Base-by-base conservation (phyloP, 1,140 invertebrate genomes). In the Parapsyche elsis region DNA sequence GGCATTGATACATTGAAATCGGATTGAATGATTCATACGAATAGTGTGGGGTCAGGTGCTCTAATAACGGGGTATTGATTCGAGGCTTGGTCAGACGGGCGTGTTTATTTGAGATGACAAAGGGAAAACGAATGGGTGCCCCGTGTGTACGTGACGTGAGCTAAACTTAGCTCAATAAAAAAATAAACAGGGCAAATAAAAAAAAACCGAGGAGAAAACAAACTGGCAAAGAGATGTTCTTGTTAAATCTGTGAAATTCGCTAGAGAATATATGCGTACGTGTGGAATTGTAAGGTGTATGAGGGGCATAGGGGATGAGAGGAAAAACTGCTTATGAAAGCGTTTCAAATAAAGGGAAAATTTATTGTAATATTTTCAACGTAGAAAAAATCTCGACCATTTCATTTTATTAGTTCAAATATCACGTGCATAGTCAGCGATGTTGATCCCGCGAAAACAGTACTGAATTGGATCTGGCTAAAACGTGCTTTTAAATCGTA, bases 61-160 rank as follows among this genome's bases (percentile, higher is more conserved):
- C 24, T 67, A 67, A 67, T 67, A 67, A 26, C 64, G 10, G 10
- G 24, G 24, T 67, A 67, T 67, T 67, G 64, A 67, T 67, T 67
- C 64, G 14, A 73, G 71, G 71, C 38, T 21, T 21, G 71, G 71
- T n/a, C 71, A 23, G 67, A 21, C 67, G 24, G 67, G 67, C 19
- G 67, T 71, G 71, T 45, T 73, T 46, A 46, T 73, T 45, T 16
- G 71, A 73, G 45, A 46, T 73, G 71, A 73, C 71, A 73, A 67
- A 67, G 9, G 64, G 19, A 67, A 24, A 67, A 61, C 57, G 16
- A 61, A 19, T 38, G 30, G 30, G 30, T 38, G 30, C 30, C 30
- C 30, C 30, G 30, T 38, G 1, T 38, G 30, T 38, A 38, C 30
- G 30, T 38, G 30, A 38, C 30, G 30, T 38, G 30, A 38, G 30